phyloP scores from a whole-genome alignment of 2,113 vertebrate genomes.

The Pimephales promelas region DNA sequence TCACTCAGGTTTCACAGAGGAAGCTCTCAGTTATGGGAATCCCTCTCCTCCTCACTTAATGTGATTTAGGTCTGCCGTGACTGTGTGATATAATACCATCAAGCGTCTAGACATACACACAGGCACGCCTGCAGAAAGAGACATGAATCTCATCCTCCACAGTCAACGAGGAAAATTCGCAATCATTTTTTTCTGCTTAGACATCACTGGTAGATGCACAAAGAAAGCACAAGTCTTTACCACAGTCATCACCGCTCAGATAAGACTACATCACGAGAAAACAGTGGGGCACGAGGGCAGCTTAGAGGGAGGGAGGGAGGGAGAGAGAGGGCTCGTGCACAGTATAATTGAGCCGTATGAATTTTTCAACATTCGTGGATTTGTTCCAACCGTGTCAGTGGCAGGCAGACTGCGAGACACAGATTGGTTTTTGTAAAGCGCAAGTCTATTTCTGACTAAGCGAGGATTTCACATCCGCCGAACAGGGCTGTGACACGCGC shows the following conservation, averaged over 20 bases:
- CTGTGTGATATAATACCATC: conserved; percentile 52
- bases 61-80: conserved; percentile 47
- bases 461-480: conserved; percentile 29
- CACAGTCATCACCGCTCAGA: conserved; percentile 30
- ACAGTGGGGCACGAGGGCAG: conserved; percentile 1
- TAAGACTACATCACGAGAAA: conserved; percentile 29
- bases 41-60: conserved; percentile 41
- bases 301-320: conserved; percentile 20
- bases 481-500: conserved; percentile 25
- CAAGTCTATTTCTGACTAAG: conserved; percentile 50
- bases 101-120: conserved; percentile 43
- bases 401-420: conserved; percentile 51
- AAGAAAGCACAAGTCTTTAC: conserved; percentile 28
- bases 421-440: conserved; percentile 50
- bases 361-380: conserved; percentile 62
- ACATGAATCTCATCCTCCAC: conserved; percentile 35
- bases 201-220: conserved; percentile 15
- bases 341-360: conserved; percentile 64
- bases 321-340: conserved; percentile 36
- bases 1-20: conserved; percentile 31
- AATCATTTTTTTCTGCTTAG: conserved; percentile 28
- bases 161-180: neutral
- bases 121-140: conserved; percentile 21
- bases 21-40: conserved; percentile 53
- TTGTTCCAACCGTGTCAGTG: conserved; percentile 58